A percentile compares a stretch with the other conserved stretches of the same genome.
Evolutionary conservation across 2,888 invertebrate species (phyloP).

Genomic region (Tetragonula carbonaria): DNA sequence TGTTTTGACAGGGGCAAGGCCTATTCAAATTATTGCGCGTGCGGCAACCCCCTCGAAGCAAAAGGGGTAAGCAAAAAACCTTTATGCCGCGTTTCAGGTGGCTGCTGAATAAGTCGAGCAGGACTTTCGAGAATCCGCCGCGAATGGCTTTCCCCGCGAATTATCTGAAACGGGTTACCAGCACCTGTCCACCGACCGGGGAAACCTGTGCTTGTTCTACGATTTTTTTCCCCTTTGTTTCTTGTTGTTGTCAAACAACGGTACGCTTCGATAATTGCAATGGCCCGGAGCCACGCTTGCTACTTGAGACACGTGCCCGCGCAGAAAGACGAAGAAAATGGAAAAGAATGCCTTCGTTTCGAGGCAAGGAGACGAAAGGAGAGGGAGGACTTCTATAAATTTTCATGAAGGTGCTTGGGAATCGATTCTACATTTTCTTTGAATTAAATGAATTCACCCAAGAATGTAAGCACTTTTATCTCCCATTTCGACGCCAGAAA

Average conservation of each 20-base stretch:
- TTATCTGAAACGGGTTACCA: constrained; percentile 59
- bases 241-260: constrained; percentile 19
- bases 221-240: not conserved
- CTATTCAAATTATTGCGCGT: constrained; percentile 73
- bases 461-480: no score
- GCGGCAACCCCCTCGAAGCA: constrained; percentile 57
- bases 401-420: constrained; percentile 48
- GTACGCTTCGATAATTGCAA: constrained; percentile 64
- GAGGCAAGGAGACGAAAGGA: constrained; percentile 37
- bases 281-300: constrained; percentile 40
- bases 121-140: constrained; percentile 55
- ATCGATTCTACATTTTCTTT: constrained; percentile 38
- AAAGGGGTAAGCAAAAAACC: constrained; percentile 51
- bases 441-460: constrained; percentile 42
- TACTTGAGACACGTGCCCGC: constrained; percentile 69
- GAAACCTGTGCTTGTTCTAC: not conserved
- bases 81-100: constrained; percentile 57
- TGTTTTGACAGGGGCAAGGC: constrained; percentile 66
- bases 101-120: constrained; percentile 52
- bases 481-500: not conserved
- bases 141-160: constrained; percentile 40
- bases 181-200: constrained; percentile 38
- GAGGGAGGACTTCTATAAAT: constrained; percentile 15
- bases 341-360: constrained; percentile 17
- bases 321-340: constrained; percentile 34